Evolutionary conservation across 2,797 vertebrate species (phyloP).

Genomic region (Crypturellus tataupa): DNA sequence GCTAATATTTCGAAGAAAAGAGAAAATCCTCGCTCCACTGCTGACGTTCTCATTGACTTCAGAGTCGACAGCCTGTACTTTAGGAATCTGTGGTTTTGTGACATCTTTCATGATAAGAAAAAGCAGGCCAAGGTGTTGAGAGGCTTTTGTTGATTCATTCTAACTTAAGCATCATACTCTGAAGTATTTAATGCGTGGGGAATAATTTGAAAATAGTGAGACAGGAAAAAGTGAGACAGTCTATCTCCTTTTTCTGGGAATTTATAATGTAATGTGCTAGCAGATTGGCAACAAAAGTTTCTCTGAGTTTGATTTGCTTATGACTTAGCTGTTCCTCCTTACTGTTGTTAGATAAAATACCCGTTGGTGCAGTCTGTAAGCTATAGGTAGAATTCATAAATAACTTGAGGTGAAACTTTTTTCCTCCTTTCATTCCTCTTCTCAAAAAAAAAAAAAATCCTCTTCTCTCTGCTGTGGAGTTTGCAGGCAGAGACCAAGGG

Average conservation of each 20-base stretch:
- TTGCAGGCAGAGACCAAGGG: neutral
- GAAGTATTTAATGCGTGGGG: neutral
- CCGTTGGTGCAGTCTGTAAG: neutral
- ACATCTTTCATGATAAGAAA: neutral
- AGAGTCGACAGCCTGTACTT: neutral
- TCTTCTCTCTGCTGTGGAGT: neutral
- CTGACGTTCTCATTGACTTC: neutral
- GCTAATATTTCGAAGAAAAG: neutral
- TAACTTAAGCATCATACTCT: neutral
- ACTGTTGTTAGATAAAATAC: neutral
- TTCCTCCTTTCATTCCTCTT: too few species aligned
- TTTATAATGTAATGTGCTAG: neutral
- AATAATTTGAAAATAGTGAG: neutral
- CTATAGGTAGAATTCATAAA: accelerated
- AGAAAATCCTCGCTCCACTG: neutral
- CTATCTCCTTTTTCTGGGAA: neutral
- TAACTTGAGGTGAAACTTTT: neutral
- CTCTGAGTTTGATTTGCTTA: neutral
- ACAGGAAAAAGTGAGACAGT: neutral
- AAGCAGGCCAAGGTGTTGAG: neutral
- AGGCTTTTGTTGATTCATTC: neutral
- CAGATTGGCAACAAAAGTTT: neutral
- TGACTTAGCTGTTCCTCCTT: neutral
- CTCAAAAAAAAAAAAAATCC: too few species aligned
- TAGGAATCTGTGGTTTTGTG: neutral